Evolutionary conservation across 2,888 invertebrate genomes (phyloP), one percentile per base, ranked within the genome.

Genomic region (Mayetiola destructor): DNA sequence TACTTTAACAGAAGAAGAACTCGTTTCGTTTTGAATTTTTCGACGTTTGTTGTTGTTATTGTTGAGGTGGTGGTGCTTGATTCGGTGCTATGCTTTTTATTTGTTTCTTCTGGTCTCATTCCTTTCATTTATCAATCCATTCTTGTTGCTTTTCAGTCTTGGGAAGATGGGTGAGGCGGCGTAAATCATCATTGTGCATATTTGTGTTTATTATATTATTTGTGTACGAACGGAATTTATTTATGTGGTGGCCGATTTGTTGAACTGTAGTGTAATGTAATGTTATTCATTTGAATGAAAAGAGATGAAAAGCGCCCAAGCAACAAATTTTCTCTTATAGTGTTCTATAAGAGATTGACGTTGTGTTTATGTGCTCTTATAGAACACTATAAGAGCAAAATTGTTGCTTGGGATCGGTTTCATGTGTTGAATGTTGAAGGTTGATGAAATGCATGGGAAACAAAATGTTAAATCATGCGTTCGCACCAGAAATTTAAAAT

Each of bases 1-100:
- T 21, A 21, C 42, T 23, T 42, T 21, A 10, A 42, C 42, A 23
- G 48, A 48, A 48, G 48, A 48, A 48, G n/a, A 48, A 48, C 48
- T 48, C 27, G 48, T 48, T 48, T 48, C 48, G 6, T 23, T 42
- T 23, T 42, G 42, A 23, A 2, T 14, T 2, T 20, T 5, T 40
- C 9, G 20, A 20, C 6, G 18, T 14, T 5, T 10, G 16, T 20
- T 20, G 40, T 10, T 40, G 20, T 21, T 40, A 5, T 40, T 40
- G 20, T 21, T 39, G n/a, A n/a, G n/a, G n/a, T n/a, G n/a, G n/a
- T n/a, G n/a, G n/a, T n/a, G n/a, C n/a, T n/a, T n/a, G n/a, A n/a
- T n/a, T n/a, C n/a, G n/a, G n/a, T n/a, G n/a, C n/a, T n/a, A n/a
- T n/a, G 16, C 16, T 21, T n/a, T 48, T 48, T 48, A 23, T 5